Conservation (phyloP, 2,797 vertebrate genomes). For the Phrynocephalus forsythii region DNA sequence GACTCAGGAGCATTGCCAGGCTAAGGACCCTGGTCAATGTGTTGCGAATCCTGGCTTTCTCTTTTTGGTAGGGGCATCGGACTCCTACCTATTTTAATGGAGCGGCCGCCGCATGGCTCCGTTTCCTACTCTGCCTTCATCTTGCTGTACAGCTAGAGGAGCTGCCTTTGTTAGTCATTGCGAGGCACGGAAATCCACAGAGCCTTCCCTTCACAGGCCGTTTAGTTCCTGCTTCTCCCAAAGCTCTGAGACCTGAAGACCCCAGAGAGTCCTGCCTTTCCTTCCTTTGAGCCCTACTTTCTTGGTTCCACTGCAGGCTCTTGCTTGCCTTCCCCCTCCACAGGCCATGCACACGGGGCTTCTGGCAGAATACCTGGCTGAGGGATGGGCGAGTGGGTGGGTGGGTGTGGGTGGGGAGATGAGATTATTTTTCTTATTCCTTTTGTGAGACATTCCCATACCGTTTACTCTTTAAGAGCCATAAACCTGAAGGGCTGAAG, state of each 20-base stretch:
- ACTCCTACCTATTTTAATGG: neutral
- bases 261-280: neutral
- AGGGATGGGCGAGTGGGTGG: neutral
- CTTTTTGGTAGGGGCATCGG: neutral
- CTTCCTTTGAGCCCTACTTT: neutral
- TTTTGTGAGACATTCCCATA: conserved; percentile 21
- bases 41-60: conserved; percentile 8
- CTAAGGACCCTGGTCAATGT: conserved; percentile 11
- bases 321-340: neutral
- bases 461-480: conserved; percentile 31
- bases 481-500: conserved; percentile 37
- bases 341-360: neutral
- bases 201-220: neutral
- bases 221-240: neutral
- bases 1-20: conserved; percentile 32
- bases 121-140: conserved; percentile 13
- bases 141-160: conserved; percentile 30
- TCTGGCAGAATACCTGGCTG: conserved; percentile 6
- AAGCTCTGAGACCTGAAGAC: neutral
- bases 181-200: neutral
- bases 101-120: conserved; percentile 4
- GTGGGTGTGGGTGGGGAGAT: neutral
- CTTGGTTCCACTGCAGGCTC: conserved; percentile 6
- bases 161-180: conserved; percentile 31
- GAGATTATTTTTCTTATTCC: neutral